phyloP scores from a whole-genome alignment of 2,888 invertebrate genomes.

The Cetonia aurata region DNA sequence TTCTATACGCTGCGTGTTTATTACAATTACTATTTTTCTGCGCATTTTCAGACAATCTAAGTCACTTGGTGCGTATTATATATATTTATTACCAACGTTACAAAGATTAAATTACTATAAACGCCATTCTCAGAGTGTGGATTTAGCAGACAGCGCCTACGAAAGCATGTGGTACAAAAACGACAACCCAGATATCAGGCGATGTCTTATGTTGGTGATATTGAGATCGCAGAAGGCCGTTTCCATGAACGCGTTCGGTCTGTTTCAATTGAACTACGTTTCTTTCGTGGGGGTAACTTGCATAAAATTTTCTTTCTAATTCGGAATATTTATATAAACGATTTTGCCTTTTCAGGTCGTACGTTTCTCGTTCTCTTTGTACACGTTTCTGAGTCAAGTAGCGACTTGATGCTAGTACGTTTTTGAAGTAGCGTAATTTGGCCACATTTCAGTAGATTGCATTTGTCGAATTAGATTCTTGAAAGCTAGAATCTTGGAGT shows the following conservation, averaged over 20 bases:
- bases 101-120: too few species aligned
- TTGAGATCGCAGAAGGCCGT: conserved; percentile 43
- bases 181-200: conserved; percentile 32
- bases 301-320: too few species aligned
- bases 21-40: conserved; percentile 31
- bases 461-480: not conserved
- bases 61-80: conserved; percentile 42
- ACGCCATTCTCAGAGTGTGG: conserved; percentile 41
- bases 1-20: conserved; percentile 40
- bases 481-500: too few species aligned
- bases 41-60: conserved; percentile 39
- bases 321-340: not conserved
- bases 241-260: conserved; percentile 46
- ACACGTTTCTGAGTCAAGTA: not conserved
- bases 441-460: not conserved
- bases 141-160: conserved; percentile 34
- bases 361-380: not conserved
- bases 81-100: too few species aligned
- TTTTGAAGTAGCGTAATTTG: too few species aligned
- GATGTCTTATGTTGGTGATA: conserved; percentile 44
- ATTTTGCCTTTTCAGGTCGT: not conserved
- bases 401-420: not conserved
- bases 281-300: conserved; percentile 47
- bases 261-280: conserved; percentile 47
- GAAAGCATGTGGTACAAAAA: conserved; percentile 43